Conservation (phyloP, 2,113 vertebrate genomes). For the Empidonax traillii region DNA sequence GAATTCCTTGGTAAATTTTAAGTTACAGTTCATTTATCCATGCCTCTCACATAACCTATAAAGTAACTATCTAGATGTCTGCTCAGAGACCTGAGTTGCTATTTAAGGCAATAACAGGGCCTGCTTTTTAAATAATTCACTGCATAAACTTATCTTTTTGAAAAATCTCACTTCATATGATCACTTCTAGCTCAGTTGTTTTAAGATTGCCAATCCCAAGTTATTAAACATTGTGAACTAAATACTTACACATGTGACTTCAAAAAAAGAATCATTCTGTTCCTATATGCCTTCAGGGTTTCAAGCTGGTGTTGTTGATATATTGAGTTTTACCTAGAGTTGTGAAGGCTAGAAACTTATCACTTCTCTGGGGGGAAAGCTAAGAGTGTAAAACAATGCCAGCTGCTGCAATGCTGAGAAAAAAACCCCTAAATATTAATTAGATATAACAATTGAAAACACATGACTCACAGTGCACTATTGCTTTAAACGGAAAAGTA, state of each 20-base stretch:
- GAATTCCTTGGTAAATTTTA: not conserved
- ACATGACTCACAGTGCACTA: rapidly evolving
- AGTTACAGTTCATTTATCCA: not conserved
- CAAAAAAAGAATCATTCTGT: not conserved
- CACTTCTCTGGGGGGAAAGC: not conserved
- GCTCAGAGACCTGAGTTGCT: not conserved
- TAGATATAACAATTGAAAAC: not conserved
- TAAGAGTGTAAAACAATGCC: not conserved
- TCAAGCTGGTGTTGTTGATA: not conserved
- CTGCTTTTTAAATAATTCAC: not conserved
- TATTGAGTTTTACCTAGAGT: not conserved
- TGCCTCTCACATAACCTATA: not conserved
- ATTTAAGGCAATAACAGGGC: not conserved
- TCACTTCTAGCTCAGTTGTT: not conserved
- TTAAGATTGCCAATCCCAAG: not conserved
- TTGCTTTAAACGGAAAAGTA: not conserved
- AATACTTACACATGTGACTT: not conserved
- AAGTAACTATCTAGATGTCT: not conserved
- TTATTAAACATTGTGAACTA: not conserved
- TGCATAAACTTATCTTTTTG: not conserved
- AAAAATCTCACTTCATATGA: not conserved
- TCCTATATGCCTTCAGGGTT: not conserved
- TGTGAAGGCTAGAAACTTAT: not conserved
- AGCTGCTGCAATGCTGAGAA: not conserved
- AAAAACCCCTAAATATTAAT: not conserved